Percentiles rank a stretch among this genome's conserved stretches.
phyloP scores from a whole-genome alignment of 2,113 vertebrate species.

The Poicephalus gulielmi region DNA sequence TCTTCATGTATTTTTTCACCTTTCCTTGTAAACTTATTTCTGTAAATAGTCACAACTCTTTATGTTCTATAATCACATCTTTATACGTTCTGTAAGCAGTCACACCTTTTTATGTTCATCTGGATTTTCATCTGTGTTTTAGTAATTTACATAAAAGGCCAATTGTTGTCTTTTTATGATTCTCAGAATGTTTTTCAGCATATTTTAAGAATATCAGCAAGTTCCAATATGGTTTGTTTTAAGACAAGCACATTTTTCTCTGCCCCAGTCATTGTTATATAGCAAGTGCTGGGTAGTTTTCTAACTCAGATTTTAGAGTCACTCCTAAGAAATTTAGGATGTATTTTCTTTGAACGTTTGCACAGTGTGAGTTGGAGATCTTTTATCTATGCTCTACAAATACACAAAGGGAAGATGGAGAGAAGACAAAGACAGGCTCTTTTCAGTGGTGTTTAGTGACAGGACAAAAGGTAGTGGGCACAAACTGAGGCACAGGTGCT shows the following conservation, averaged over 20 bases:
- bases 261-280: neutral
- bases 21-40: neutral
- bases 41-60: neutral
- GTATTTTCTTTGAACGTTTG: neutral
- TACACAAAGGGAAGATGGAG: neutral
- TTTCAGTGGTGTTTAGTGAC: neutral
- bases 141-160: neutral
- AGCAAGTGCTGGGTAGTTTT: neutral
- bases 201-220: neutral
- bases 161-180: neutral
- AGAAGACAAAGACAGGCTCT: neutral
- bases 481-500: fast-evolving
- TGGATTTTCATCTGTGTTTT: neutral
- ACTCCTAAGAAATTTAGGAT: neutral
- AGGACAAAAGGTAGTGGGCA: neutral
- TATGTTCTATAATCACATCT: neutral
- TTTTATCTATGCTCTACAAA: neutral
- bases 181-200: neutral
- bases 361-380: neutral
- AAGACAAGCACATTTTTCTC: neutral
- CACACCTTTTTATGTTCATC: neutral
- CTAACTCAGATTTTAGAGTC: neutral
- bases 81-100: neutral
- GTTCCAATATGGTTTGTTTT: neutral
- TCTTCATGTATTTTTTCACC: neutral